Base-by-base conservation (phyloP, 2,888 invertebrate genomes). In the Pecten maximus region DNA sequence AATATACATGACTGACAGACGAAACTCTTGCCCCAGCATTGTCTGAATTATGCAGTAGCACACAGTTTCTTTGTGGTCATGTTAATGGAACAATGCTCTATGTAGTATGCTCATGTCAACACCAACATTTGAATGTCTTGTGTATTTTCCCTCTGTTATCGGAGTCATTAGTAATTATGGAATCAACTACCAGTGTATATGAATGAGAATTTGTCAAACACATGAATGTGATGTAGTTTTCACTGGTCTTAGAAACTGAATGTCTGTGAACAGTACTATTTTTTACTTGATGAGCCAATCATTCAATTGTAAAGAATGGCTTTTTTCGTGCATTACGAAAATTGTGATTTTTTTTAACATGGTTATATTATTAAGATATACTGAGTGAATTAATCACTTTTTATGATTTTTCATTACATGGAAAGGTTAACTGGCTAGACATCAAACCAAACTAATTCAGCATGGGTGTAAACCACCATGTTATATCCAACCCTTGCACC, bases 321-420 rank as follows among this genome's bases (percentile, higher is more conserved):
- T 35, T 15, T 28, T n/a, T 74, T 74, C 74, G 35, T 74, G 74
- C 74, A 28, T 74, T 74, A 74, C 35, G 74, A 74, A 35, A 28
- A 28, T 74, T 74, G 74, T 74, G 74, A 74, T 74, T 74, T 74
- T n/a, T n/a, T 74, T 74, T 74, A 74, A 74, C 28, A 74, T 74
- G 54, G 54, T 54, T 54, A 54, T 54, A 54, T 54, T 54, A 54
- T 54, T 44, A 74, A 10, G 74, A 74, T 74, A 74, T 74, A 54
- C 54, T 54, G 74, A 74, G 74, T 74, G 74, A 74, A 74, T 74
- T 74, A 74, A 74, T 74, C 74, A 74, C 74, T 74, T 74, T 74
- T 74, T 74, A 74, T 74, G 28, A 74, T 74, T 74, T 74, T 74
- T 74, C 74, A 74, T 74, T 74, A 2, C 54, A 54, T 54, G 19